Percentiles rank a stretch among this genome's conserved stretches.
Evolutionary conservation across 23 tunicate genomes (phyloP).

Genomic region (Ciona savignyi): DNA sequence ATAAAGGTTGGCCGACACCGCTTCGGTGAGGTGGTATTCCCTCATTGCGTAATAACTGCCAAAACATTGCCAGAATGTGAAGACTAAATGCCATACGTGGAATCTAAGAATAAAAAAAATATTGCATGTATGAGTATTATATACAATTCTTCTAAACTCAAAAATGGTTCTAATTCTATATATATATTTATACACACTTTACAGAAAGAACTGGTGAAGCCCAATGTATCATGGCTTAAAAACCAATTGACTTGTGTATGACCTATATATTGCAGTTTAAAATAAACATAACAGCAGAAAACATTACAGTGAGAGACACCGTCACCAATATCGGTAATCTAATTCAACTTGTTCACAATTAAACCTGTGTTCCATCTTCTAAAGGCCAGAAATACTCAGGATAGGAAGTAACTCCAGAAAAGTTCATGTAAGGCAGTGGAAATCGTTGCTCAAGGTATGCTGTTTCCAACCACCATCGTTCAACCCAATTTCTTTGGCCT

Average conservation of each 20-base stretch:
- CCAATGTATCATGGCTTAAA: neutral
- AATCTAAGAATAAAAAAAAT: neutral
- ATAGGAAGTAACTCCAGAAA: constrained; percentile 39
- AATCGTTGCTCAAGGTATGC: constrained; percentile 47
- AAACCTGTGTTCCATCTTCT: constrained; percentile 38
- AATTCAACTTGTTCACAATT: too few relatives aligned
- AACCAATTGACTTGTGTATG: neutral
- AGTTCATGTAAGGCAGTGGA: constrained; percentile 32
- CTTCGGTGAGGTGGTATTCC: constrained; percentile 23
- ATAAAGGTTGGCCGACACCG: constrained; percentile 31
- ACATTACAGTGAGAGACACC: too few relatives aligned
- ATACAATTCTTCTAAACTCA: too few relatives aligned
- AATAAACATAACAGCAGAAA: too few relatives aligned
- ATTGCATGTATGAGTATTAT: too few relatives aligned
- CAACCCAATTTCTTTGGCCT: constrained; percentile 61
- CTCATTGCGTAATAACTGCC: constrained; percentile 38
- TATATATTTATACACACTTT: too few relatives aligned
- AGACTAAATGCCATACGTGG: constrained; percentile 38
- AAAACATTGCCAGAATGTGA: constrained; percentile 25
- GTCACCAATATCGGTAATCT: too few relatives aligned
- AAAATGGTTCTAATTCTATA: too few relatives aligned
- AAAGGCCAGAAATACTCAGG: constrained; percentile 51
- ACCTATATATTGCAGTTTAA: neutral
- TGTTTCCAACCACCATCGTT: constrained; percentile 44
- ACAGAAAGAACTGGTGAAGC: neutral